Conservation (phyloP, 1,140 invertebrate species). For the Drosophila prosaltans region DNA sequence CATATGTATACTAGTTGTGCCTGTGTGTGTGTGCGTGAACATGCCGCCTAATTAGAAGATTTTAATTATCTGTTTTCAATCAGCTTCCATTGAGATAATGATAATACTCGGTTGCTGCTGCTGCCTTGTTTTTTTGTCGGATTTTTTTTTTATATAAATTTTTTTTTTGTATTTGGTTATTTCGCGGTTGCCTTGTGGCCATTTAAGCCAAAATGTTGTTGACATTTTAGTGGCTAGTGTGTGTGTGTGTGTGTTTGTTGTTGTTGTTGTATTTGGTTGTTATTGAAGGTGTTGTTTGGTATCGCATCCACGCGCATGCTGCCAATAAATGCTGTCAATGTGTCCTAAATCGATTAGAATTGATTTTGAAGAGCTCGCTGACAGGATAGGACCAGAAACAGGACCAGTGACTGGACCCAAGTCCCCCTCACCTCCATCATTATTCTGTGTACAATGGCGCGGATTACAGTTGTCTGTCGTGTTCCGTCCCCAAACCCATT, state of each 20-base stretch:
- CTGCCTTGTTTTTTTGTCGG: conserved; percentile 49
- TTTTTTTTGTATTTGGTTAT: conserved; percentile 8
- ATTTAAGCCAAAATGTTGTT: conserved; percentile 71
- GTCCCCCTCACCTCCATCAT: too few species aligned
- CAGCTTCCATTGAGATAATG: conserved; percentile 77
- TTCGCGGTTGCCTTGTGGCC: conserved; percentile 14
- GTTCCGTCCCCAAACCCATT: conserved; percentile 54
- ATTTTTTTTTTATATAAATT: conserved; percentile 7
- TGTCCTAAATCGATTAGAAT: conserved; percentile 81
- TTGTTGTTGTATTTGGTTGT: conserved; percentile 10
- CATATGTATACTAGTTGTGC: background rate
- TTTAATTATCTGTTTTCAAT: conserved; percentile 81
- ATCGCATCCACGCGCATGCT: conserved; percentile 74
- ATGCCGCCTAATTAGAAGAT: conserved; percentile 80
- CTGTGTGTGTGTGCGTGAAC: conserved; percentile 68
- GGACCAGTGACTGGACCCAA: too few species aligned
- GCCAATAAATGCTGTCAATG: conserved; percentile 79
- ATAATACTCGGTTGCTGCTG: conserved; percentile 48
- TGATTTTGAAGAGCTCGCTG: conserved; percentile 71
- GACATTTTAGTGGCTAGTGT: conserved; percentile 50
- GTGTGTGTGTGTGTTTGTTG: conserved; percentile 4
- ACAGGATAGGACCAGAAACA: conserved; percentile 45
- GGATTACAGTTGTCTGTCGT: conserved; percentile 79
- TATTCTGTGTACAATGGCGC: conserved; percentile 53
- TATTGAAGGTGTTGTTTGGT: conserved; percentile 62